Conservation (phyloP, 1,140 invertebrate species). For the Agrilus planipennis region DNA sequence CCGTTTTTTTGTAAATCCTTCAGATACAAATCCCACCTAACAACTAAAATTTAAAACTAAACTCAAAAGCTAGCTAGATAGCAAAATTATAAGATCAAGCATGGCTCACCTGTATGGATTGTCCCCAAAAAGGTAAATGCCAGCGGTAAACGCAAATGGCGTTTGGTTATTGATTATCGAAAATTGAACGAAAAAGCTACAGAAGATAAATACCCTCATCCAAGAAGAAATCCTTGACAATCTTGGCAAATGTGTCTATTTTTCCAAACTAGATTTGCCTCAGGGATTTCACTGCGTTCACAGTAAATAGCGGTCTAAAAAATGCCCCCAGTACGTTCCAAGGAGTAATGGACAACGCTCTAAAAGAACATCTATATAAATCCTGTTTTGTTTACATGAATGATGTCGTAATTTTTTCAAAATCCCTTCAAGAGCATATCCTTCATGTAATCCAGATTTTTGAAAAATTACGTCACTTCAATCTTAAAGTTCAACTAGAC, state of each 20-base stretch:
- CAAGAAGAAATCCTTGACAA: conserved; percentile 3
- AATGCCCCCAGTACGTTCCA: conserved; percentile 1
- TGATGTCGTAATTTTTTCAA: conserved; percentile 6
- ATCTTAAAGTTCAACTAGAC: conserved; percentile 3
- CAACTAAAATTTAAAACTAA: no score
- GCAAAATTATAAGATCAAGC: no score
- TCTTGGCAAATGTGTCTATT: background rate
- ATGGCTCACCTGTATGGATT: conserved; percentile 5
- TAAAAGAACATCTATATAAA: conserved; percentile 12
- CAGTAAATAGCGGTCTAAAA: conserved; percentile 1
- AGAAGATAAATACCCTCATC: conserved; percentile 3
- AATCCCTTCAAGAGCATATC: conserved; percentile 3
- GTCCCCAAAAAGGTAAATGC: conserved; percentile 7
- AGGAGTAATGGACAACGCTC: conserved; percentile 1
- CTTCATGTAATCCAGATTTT: conserved; percentile 2
- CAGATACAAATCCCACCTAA: no score
- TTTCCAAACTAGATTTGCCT: conserved; percentile 4
- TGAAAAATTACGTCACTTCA: background rate
- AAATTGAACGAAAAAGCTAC: conserved; percentile 1
- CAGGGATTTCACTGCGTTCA: conserved; percentile 5
- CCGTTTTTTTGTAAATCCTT: no score
- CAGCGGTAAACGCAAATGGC: conserved; percentile 1
- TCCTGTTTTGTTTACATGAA: conserved; percentile 13
- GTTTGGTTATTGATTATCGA: conserved; percentile 8
- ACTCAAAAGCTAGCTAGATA: no score